phyloP scores from a whole-genome alignment of 2,113 vertebrate species.

The Argyrosomus japonicus region DNA sequence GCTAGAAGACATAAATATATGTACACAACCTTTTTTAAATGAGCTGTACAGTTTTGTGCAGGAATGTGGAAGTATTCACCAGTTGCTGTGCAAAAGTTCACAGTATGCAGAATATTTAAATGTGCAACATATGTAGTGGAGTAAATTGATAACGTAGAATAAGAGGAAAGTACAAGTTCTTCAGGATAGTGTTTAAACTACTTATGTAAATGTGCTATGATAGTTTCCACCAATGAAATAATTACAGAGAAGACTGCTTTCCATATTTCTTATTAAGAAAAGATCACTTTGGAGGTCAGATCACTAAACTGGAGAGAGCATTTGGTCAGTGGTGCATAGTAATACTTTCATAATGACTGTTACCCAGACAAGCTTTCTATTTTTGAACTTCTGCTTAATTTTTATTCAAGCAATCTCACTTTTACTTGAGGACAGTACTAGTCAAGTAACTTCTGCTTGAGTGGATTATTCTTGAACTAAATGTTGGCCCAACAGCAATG shows the following conservation, averaged over 20 bases:
- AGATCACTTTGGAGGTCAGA: neutral
- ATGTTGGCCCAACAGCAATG: neutral
- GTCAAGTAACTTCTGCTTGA: conserved; percentile 11
- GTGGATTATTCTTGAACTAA: neutral
- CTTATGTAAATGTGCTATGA: neutral
- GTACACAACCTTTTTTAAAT: too few relatives aligned
- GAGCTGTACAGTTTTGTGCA: too few relatives aligned
- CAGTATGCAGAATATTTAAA: too few relatives aligned
- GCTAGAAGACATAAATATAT: too few relatives aligned
- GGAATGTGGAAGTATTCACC: too few relatives aligned
- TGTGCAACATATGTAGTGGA: neutral
- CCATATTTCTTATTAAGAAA: neutral
- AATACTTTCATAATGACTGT: neutral
- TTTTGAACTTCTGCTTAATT: conserved; percentile 1
- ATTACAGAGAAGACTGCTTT: neutral
- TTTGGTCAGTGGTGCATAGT: neutral
- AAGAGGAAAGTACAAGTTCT: neutral
- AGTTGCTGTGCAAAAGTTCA: too few relatives aligned
- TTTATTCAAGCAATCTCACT: conserved; percentile 4
- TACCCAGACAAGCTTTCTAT: neutral
- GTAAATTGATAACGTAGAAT: neutral
- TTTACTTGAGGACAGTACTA: neutral
- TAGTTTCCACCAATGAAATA: neutral
- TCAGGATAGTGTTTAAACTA: neutral
- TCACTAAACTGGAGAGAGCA: neutral